Evolutionary conservation across 2,113 vertebrate species (phyloP), one percentile per base, ranked within the genome.

Genomic region (Pelmatolapia mariae): DNA sequence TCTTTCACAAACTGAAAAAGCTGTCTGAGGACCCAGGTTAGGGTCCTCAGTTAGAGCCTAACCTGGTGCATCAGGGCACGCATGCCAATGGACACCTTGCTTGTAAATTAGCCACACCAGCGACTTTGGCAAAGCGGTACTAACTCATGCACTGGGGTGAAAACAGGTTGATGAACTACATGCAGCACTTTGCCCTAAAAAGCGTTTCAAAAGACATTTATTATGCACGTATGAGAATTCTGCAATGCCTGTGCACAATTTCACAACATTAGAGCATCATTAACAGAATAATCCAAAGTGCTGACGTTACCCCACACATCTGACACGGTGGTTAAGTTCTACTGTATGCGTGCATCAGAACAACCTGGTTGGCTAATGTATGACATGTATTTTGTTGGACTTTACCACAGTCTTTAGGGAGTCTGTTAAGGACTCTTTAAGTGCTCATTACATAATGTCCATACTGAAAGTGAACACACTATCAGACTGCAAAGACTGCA

Each of bases 111-210:
- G 68, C 68, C 68, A 76, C 15, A 7, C 9, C 68, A 29, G 68
- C 1, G 0, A 19, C 24, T 47, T 76, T 76, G 0, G 22, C 68
- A 47, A 47, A 47, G 40, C 8, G 9, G 1, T 1, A 7, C 9
- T 11, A 76, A 76, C 10, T 76, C 22, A 18, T 29, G 40, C 22
- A 8, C 40, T 47, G 68, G 68, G 15, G 68, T 29, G 68, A 47
- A 26, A 47, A 76, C 68, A 76, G 68, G 68, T 47, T 0, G 68
- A 47, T 10, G 4, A 29, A 45, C 36, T 15, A 71, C 68, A 73
- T 5, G 33, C 10, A n/a, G 61, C 31, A 66, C 61, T 63, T 63
- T 0, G 31, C 59, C 59, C 59, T 12, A 5, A 66, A 38, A 66
- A n/a, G 10, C 19, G 12, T 38, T 66, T 66, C 61, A 66, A 22